Evolutionary conservation across 1,140 invertebrate species (phyloP).

Genomic region (Popillia japonica): DNA sequence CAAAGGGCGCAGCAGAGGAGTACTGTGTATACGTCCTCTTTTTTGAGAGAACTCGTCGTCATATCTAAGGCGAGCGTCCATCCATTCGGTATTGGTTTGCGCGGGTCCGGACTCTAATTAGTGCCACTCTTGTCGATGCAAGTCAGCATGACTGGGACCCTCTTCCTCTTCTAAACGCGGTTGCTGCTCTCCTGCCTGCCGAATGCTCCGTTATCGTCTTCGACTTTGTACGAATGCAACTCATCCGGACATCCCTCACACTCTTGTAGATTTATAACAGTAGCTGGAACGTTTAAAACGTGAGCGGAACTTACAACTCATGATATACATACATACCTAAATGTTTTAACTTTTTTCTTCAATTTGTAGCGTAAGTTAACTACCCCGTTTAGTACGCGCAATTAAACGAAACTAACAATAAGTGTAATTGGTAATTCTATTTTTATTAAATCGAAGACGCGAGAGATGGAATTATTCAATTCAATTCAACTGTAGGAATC

Average conservation of each 20-base stretch:
- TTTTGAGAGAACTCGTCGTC: conserved; percentile 57
- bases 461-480: too few relatives aligned
- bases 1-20: conserved; percentile 54
- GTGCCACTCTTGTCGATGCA: conserved; percentile 48
- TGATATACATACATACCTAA: too few relatives aligned
- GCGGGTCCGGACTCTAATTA: conserved; percentile 52
- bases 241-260: background rate
- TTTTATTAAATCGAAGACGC: too few relatives aligned
- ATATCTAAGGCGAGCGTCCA: conserved; percentile 52
- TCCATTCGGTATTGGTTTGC: conserved; percentile 44
- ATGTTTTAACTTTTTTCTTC: too few relatives aligned
- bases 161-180: conserved; percentile 7
- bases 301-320: too few relatives aligned
- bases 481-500: too few relatives aligned
- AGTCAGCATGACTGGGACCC: conserved; percentile 45
- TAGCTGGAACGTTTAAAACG: background rate
- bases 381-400: too few relatives aligned
- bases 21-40: conserved; percentile 49
- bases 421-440: too few relatives aligned
- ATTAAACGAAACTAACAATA: too few relatives aligned
- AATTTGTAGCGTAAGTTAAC: too few relatives aligned
- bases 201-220: conserved; percentile 14
- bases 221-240: conserved; percentile 24
- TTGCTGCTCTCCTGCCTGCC: conserved; percentile 17
- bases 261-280: background rate